These are phyloP conservation scores for Blera fallax DNA, from an alignment of 2,888 invertebrate species.

Conservation along the genomic window DNA sequence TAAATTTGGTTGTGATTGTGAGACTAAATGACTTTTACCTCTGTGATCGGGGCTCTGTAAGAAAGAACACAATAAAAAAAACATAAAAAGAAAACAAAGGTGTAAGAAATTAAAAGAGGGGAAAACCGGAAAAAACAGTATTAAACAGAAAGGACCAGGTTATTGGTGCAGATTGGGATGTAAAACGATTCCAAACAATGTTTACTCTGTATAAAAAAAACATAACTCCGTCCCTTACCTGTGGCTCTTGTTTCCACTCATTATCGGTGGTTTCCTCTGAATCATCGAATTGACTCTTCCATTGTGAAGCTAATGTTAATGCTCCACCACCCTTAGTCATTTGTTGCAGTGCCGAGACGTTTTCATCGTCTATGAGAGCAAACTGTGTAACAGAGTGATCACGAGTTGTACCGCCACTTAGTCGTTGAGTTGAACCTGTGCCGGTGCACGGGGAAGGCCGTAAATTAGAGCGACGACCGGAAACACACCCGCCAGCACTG, in stretches of 20 bases:
- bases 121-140: background rate
- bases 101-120: slow-evolving; percentile 16
- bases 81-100: slow-evolving; percentile 30
- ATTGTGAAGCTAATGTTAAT: slow-evolving; percentile 94
- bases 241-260: slow-evolving; percentile 94
- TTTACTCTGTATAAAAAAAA: background rate
- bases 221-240: slow-evolving; percentile 74
- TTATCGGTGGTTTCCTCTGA: slow-evolving; percentile 97
- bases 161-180: slow-evolving; percentile 22
- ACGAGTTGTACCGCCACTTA: slow-evolving; percentile 83
- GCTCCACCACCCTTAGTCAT: slow-evolving; percentile 94
- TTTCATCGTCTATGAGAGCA: slow-evolving; percentile 96
- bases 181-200: background rate
- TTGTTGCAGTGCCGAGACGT: slow-evolving; percentile 93
- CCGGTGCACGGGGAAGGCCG: slow-evolving; percentile 76
- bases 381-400: slow-evolving; percentile 95
- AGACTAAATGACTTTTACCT: slow-evolving; percentile 77
- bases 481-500: slow-evolving; percentile 68
- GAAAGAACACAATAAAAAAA: slow-evolving; percentile 60
- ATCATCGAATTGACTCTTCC: slow-evolving; percentile 98
- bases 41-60: slow-evolving; percentile 82
- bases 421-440: slow-evolving; percentile 75
- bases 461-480: slow-evolving; percentile 79
- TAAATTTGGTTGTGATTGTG: slow-evolving; percentile 80
- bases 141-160: background rate